phyloP scores from a whole-genome alignment of 2,888 invertebrate genomes.

The Latheticus oryzae region DNA sequence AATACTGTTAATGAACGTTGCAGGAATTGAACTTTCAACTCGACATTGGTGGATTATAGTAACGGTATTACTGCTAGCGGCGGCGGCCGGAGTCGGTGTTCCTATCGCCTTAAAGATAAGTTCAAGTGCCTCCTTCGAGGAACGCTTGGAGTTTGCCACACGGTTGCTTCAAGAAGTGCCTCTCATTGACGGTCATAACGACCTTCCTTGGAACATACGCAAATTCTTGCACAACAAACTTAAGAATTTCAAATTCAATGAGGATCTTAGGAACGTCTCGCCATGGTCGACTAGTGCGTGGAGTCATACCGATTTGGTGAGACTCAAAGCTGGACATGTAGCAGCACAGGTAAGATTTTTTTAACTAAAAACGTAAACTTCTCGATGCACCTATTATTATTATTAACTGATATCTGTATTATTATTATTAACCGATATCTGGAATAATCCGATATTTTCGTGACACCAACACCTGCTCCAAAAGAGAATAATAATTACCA shows the following conservation, averaged over 20 bases:
- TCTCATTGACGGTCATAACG: conserved; percentile 89
- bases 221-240: conserved; percentile 91
- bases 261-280: conserved; percentile 75
- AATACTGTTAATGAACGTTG: conserved; percentile 45
- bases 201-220: conserved; percentile 90
- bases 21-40: conserved; percentile 70
- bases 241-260: conserved; percentile 82
- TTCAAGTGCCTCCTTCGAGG: conserved; percentile 81
- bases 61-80: conserved; percentile 79
- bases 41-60: conserved; percentile 84
- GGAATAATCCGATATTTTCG: conserved; percentile 24
- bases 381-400: not conserved
- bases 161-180: conserved; percentile 81
- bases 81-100: conserved; percentile 83
- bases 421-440: too few relatives aligned
- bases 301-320: conserved; percentile 83
- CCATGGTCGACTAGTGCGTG: conserved; percentile 80
- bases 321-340: conserved; percentile 79
- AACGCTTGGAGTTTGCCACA: conserved; percentile 79
- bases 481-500: conserved; percentile 28
- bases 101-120: conserved; percentile 82
- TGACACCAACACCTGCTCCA: conserved; percentile 24
- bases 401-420: too few relatives aligned
- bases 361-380: not conserved
- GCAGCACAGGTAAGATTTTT: conserved; percentile 75